These are phyloP conservation scores for Catharus bicknelli DNA, from an alignment of 2,113 vertebrate species.

Conservation along the genomic window DNA sequence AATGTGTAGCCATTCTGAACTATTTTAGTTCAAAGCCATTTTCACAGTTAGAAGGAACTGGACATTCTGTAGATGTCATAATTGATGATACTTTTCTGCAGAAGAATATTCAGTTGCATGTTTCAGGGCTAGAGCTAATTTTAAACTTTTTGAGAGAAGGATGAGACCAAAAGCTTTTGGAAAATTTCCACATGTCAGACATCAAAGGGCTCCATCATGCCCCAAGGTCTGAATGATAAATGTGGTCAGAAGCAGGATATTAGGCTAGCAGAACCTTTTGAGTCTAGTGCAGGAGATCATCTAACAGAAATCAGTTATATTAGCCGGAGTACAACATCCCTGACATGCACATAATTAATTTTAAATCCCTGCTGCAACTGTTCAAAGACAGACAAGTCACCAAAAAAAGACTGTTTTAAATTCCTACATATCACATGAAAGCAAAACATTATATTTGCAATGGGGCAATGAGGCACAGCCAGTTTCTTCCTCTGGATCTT, in stretches of 20 bases:
- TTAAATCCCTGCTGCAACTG: neutral
- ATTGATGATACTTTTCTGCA: neutral
- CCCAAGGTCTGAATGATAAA: neutral
- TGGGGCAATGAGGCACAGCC: neutral
- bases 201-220: neutral
- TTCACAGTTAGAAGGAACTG: neutral
- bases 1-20: neutral
- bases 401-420: neutral
- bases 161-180: neutral
- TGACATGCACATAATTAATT: neutral
- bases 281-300: neutral
- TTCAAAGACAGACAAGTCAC: neutral
- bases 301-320: neutral
- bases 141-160: neutral
- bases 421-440: neutral
- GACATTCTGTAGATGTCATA: neutral
- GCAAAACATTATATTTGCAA: neutral
- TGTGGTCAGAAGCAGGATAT: neutral
- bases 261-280: neutral
- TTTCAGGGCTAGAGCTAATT: neutral
- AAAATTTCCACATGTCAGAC: neutral
- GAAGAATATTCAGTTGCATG: neutral
- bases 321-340: neutral
- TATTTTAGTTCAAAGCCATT: neutral
- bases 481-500: neutral